Base-by-base conservation (phyloP, 2,797 vertebrate genomes). In the Poeciliopsis presidionis region DNA sequence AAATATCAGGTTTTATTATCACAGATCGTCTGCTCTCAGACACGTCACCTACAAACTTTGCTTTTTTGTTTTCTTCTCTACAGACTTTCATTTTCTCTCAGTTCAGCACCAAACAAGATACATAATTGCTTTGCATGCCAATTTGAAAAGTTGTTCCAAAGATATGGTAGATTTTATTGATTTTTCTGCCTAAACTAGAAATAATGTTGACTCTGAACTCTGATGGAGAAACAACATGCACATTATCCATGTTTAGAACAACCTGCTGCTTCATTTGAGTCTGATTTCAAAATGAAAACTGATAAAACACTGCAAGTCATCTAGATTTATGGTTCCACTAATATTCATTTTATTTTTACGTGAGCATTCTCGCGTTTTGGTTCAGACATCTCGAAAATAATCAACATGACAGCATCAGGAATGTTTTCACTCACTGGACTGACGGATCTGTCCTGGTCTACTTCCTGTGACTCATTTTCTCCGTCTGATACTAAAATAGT, bases 351-450 rank as follows among this genome's bases (percentile, higher is more conserved):
- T 65, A 65, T 75, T 84, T 88, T 43, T 0, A 59, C 12, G 70
- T 67, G 65, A 79, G 80, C 74, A 69, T 47, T 65, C 86, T 25
- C 33, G 77, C 75, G 79, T 76, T 83, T 57, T 33, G 45, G 30
- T 30, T 41, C 53, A 51, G 47, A 80, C 45, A 46, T 78, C 20
- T 39, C 59, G 43, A 47, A 79, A 81, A 65, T 8, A 30, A 74
- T 59, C 39, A 41, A 41, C 51, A 75, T 43, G 55, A 61, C 49
- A 13, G 74, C 76, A 75, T 79, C 76, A n/a, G 77, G 70, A 71
- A 72, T 36, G 13, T 81, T 61, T 43, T 65, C 70, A 73, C 25
- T 75, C 73, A 78, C 81, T 74, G 79, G 73, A 71, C 1, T 25
- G 59, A 49, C 63, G 72, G 63, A 49, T 83, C 59, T 43, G 51